Base-by-base conservation (phyloP, 2,888 invertebrate species). In the Pollenia amentaria region DNA sequence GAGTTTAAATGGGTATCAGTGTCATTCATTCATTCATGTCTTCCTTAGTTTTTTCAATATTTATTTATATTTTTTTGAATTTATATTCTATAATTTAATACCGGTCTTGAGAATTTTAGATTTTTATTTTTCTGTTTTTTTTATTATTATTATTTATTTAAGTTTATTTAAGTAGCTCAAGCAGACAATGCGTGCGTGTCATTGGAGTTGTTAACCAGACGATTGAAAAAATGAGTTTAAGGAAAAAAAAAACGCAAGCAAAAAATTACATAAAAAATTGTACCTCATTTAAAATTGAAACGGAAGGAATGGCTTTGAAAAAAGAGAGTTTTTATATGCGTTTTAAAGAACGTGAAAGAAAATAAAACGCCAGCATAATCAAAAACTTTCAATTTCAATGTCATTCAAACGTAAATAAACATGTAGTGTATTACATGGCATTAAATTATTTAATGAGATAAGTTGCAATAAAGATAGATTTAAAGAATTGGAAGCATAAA, bases 341-440 rank as follows among this genome's bases (percentile, higher is more conserved):
- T 81, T 81, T 77, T 81, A 55, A 55, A 65, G 46, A 64, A 64
- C 51, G 14, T 38, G 2, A 1, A 12, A 51, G 8, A 82, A 62
- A 60, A 10, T 46, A 21, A 51, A 53, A 81, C 46, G 14, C 55
- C 46, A 69, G 44, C 48, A 81, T 65, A 86, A 87, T 88, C 87
- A 84, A 84, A 85, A 88, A 91, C 91, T 91, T 91, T 91, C 91
- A 87, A 88, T 91, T 91, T 91, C 91, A 82, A 85, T 91, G 88
- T 89, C 90, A 89, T 89, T 89, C 88, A 91, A 88, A 90, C 89
- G 89, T 90, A 89, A 91, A 90, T 75, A 77, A 75, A 84, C 69
- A 69, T 75, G 73, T 84, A 57, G 16, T 77, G 53, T 76, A 79
- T 75, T 82, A 82, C 75, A 82, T 60, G 75, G 51, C 53, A 53